phyloP scores from a whole-genome alignment of 2,113 vertebrate genomes.

The Sander lucioperca region DNA sequence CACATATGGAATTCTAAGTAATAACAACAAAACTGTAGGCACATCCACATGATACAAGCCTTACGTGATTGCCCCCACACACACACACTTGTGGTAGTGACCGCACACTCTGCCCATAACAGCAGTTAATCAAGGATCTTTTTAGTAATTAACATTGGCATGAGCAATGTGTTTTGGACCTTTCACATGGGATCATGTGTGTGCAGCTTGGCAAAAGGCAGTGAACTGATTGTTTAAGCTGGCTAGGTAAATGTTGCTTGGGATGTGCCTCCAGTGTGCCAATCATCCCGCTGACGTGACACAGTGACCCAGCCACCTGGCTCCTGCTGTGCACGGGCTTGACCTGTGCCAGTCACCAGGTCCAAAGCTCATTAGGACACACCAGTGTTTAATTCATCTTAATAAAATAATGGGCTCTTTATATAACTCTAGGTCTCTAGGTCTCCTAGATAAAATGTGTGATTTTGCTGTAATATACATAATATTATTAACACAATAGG shows the following conservation, averaged over 20 bases:
- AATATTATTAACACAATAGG: background rate
- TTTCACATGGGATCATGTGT: background rate
- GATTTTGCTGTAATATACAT: background rate
- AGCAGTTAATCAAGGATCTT: background rate
- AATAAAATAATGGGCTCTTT: background rate
- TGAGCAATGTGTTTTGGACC: background rate
- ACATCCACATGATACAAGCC: no score
- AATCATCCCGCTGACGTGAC: conserved; percentile 7
- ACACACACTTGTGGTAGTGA: background rate
- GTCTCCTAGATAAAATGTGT: background rate
- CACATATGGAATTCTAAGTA: no score
- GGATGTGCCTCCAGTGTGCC: conserved; percentile 16
- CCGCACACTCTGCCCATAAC: background rate
- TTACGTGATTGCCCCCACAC: no score
- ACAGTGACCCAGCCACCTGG: conserved; percentile 42
- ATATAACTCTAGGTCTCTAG: background rate
- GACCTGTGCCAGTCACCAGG: conserved; percentile 2
- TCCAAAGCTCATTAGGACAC: conserved; percentile 16
- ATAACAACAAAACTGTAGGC: no score
- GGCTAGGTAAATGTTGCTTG: background rate
- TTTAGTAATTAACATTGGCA: background rate
- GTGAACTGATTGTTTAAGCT: background rate
- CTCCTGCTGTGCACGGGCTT: conserved; percentile 4
- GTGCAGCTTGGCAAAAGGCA: conserved; percentile 7
- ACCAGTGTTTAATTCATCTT: background rate